phyloP scores from a whole-genome alignment of 2,113 vertebrate genomes.

The Ancistrus triradiatus region DNA sequence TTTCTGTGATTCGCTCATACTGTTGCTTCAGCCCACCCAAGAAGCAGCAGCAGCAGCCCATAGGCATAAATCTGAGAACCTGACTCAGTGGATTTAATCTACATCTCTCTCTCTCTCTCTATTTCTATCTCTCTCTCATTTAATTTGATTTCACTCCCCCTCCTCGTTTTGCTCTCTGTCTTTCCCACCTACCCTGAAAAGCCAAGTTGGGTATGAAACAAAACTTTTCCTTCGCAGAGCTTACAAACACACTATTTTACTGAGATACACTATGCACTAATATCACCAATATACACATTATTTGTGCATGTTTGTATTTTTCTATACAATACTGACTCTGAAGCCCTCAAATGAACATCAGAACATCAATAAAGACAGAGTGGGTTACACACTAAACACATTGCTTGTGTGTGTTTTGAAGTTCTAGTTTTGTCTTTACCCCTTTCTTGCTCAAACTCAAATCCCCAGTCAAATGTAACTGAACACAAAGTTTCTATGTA shows the following conservation, averaged over 20 bases:
- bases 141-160: conserved; percentile 38
- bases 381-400: background rate
- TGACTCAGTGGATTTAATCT: conserved; percentile 77
- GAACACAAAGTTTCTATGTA: background rate
- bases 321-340: conserved; percentile 1
- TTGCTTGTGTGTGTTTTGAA: background rate
- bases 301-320: conserved; percentile 18
- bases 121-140: conserved; percentile 36
- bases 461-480: too few relatives aligned
- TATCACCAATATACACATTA: too few relatives aligned
- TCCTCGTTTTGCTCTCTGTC: conserved; percentile 51
- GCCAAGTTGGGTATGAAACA: conserved; percentile 64
- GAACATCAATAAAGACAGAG: background rate
- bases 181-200: conserved; percentile 27
- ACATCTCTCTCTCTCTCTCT: conserved; percentile 59
- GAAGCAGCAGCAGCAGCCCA: conserved; percentile 76
- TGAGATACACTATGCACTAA: too few relatives aligned
- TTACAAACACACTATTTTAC: conserved; percentile 58
- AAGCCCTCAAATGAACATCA: background rate
- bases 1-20: conserved; percentile 36
- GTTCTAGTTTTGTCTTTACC: too few relatives aligned
- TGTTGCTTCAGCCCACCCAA: conserved; percentile 75
- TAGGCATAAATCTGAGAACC: conserved; percentile 79
- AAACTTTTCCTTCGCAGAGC: conserved; percentile 53
- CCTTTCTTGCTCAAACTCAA: too few relatives aligned